Conservation (phyloP, 2,113 vertebrate genomes). For the Chunga burmeisteri region DNA sequence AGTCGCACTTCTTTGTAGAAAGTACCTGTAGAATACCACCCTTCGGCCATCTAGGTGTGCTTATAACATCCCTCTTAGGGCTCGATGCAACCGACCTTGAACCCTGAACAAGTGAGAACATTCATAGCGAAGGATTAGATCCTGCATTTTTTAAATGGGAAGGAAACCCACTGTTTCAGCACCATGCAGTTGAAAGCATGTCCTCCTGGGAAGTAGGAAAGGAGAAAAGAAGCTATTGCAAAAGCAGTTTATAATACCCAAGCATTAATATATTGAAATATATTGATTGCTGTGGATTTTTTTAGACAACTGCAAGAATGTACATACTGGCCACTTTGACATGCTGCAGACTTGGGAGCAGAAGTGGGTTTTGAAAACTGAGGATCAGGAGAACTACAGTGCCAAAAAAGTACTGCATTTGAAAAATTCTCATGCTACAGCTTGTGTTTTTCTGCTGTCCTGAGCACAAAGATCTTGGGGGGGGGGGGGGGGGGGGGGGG, state of each 20-base stretch:
- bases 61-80: not conserved
- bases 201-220: not conserved
- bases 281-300: not conserved
- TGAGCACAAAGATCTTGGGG: not conserved
- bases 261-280: not conserved
- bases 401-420: not conserved
- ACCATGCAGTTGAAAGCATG: rapidly evolving
- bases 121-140: not conserved
- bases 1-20: not conserved
- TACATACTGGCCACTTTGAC: too few relatives aligned
- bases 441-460: not conserved
- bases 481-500: not conserved
- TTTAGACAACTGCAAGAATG: not conserved
- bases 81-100: not conserved
- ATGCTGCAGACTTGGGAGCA: not conserved
- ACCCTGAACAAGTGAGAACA: not conserved
- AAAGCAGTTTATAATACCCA: not conserved
- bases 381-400: not conserved
- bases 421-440: not conserved
- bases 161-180: not conserved
- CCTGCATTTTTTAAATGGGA: not conserved
- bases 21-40: not conserved
- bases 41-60: not conserved
- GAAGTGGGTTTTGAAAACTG: not conserved
- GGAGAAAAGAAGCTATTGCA: not conserved